Evolutionary conservation across 1,140 invertebrate genomes (phyloP).

Genomic region (Drosophila tristis): DNA sequence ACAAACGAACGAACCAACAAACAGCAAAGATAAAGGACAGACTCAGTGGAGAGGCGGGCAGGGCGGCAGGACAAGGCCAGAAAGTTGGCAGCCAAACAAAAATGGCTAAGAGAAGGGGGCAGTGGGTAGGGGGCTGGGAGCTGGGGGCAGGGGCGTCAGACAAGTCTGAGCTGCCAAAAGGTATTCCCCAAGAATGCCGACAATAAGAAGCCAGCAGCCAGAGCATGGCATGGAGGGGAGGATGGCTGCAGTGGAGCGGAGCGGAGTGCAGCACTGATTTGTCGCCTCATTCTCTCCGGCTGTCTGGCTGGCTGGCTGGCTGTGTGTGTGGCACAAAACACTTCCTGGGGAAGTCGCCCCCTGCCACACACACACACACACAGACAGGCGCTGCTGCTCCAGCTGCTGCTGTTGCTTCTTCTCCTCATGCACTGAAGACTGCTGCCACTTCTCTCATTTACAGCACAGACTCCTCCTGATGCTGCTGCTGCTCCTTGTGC

Average conservation of each 20-base stretch:
- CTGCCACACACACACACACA: slow-evolving; percentile 37
- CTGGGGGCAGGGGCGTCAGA: slow-evolving; percentile 39
- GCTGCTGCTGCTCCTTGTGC: no score
- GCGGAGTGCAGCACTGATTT: slow-evolving; percentile 48
- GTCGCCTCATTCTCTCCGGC: slow-evolving; percentile 31
- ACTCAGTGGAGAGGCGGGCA: no score
- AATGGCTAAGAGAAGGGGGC: no score
- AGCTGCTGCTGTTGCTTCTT: no score
- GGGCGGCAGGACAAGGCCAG: not conserved
- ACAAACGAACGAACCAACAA: slow-evolving; percentile 32
- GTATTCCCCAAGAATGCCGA: slow-evolving; percentile 79
- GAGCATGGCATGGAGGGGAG: slow-evolving; percentile 14
- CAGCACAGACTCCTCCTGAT: no score
- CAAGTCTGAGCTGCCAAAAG: slow-evolving; percentile 80
- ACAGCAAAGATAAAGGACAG: slow-evolving; percentile 15
- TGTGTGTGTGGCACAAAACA: slow-evolving; percentile 53
- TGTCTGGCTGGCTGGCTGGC: slow-evolving; percentile 10
- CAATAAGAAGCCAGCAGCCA: slow-evolving; percentile 42
- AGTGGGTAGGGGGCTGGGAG: no score
- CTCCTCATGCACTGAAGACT: no score
- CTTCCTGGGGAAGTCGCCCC: slow-evolving; percentile 34
- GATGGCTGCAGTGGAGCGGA: no score
- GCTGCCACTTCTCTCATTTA: no score
- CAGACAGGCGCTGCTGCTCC: not conserved
- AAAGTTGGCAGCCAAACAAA: slow-evolving; percentile 16